A percentile compares a stretch with the other conserved stretches of the same genome.
These are phyloP conservation scores for Oxycera nigricornis DNA, from an alignment of 2,888 invertebrate genomes.

Conservation along the genomic window DNA sequence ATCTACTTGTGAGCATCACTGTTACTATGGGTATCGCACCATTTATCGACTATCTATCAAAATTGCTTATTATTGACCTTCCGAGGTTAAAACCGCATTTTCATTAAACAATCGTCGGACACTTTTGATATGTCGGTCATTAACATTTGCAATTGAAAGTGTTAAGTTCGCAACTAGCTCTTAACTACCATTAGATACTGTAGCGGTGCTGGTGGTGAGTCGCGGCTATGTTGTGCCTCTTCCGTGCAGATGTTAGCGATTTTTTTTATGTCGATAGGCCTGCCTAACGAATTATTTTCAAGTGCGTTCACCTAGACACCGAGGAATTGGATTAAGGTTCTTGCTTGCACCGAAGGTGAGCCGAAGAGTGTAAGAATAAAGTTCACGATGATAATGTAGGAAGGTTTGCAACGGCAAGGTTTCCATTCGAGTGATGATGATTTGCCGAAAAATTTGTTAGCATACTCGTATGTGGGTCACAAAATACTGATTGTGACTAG, in stretches of 20 bases:
- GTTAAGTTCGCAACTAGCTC: neutral
- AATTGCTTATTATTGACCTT: constrained; percentile 22
- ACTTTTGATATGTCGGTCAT: constrained; percentile 35
- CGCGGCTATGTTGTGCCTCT: neutral
- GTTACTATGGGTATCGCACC: neutral
- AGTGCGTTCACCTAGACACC: constrained; percentile 4
- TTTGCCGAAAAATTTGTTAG: too few species aligned
- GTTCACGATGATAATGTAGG: neutral
- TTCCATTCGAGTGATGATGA: neutral
- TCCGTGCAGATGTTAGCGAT: neutral
- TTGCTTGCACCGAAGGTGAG: neutral
- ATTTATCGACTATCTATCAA: neutral
- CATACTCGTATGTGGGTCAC: too few species aligned
- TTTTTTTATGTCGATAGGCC: neutral
- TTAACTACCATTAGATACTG: neutral
- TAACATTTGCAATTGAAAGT: constrained; percentile 39
- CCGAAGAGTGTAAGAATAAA: neutral
- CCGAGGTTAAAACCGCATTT: constrained; percentile 6
- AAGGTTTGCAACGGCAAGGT: neutral
- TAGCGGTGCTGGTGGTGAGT: neutral
- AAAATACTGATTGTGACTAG: too few species aligned
- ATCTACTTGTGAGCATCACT: neutral
- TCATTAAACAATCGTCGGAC: neutral
- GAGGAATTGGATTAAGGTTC: constrained; percentile 26
- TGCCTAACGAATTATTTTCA: constrained; percentile 1